Evolutionary conservation across 2,113 vertebrate genomes (phyloP).

Genomic region (Bostrychus sinensis): DNA sequence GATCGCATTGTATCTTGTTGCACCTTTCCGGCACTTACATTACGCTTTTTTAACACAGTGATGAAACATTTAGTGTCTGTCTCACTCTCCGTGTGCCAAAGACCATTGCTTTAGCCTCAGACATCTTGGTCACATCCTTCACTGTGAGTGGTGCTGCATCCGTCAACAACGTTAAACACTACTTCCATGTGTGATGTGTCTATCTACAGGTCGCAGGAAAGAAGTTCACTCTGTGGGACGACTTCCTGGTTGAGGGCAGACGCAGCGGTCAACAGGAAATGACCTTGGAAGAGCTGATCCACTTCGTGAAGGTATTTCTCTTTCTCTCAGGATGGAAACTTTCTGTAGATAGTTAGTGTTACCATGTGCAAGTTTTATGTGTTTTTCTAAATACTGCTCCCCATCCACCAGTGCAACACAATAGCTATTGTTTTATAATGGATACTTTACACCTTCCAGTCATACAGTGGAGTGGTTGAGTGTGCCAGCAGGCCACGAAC

Average conservation of each 20-base stretch:
- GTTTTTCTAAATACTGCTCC: conserved; percentile 26
- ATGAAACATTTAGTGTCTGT: conserved; percentile 38
- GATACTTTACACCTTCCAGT: conserved; percentile 35
- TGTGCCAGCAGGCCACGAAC: not conserved
- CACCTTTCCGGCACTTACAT: conserved; percentile 12
- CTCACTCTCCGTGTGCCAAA: conserved; percentile 9
- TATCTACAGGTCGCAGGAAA: conserved; percentile 78
- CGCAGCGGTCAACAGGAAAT: conserved; percentile 73
- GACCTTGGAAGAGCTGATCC: conserved; percentile 84
- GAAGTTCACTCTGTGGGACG: conserved; percentile 84
- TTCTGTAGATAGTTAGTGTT: conserved; percentile 24
- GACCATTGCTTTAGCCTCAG: conserved; percentile 21
- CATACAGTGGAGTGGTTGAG: conserved; percentile 1
- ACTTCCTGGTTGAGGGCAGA: conserved; percentile 78
- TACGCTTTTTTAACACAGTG: conserved; percentile 40
- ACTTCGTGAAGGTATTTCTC: conserved; percentile 82
- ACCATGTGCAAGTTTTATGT: conserved; percentile 22
- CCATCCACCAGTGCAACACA: conserved; percentile 49
- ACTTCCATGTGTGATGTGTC: conserved; percentile 49
- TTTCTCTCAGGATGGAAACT: conserved; percentile 45
- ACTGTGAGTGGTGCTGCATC: conserved; percentile 36
- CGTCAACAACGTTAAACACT: conserved; percentile 41
- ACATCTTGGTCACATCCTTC: conserved; percentile 26
- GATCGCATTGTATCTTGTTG: conserved; percentile 36
- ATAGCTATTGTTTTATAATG: conserved; percentile 39